These are phyloP conservation scores for Laticauda colubrina DNA, from an alignment of 2,113 vertebrate genomes.

Conservation along the genomic window DNA sequence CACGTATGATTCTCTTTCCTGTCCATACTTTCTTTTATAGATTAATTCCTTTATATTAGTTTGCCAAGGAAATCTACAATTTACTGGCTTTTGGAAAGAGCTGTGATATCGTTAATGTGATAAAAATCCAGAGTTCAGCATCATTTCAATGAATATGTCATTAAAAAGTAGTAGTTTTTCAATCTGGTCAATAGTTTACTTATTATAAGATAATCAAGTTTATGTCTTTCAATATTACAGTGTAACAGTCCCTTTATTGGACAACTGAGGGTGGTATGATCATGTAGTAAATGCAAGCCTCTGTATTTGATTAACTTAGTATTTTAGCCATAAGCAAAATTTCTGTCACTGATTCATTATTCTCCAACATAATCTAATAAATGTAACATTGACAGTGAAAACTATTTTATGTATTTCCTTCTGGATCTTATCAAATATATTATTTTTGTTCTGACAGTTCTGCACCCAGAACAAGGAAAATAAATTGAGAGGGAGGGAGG, in stretches of 20 bases:
- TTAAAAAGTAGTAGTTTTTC: not conserved
- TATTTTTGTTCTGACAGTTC: slow-evolving; percentile 9
- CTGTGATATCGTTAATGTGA: not conserved
- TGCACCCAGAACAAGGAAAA: not conserved
- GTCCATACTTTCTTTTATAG: not conserved
- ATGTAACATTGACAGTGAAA: not conserved
- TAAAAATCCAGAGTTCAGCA: not conserved
- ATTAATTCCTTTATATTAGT: not conserved
- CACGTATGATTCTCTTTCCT: not conserved
- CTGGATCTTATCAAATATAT: not conserved
- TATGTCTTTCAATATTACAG: not conserved
- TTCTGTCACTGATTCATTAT: not conserved
- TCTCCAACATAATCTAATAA: slow-evolving; percentile 4
- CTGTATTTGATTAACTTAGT: slow-evolving; percentile 2
- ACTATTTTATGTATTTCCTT: not conserved
- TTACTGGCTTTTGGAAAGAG: not conserved
- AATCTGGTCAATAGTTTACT: not conserved
- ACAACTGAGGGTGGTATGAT: not conserved
- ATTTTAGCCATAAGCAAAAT: slow-evolving; percentile 1
- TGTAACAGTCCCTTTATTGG: not conserved
- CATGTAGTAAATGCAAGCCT: not conserved
- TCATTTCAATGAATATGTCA: not conserved
- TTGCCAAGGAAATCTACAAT: not conserved
- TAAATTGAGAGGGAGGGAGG: not conserved
- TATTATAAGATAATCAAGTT: not conserved